Conservation (phyloP, 2,113 vertebrate genomes). For the Carassius auratus region DNA sequence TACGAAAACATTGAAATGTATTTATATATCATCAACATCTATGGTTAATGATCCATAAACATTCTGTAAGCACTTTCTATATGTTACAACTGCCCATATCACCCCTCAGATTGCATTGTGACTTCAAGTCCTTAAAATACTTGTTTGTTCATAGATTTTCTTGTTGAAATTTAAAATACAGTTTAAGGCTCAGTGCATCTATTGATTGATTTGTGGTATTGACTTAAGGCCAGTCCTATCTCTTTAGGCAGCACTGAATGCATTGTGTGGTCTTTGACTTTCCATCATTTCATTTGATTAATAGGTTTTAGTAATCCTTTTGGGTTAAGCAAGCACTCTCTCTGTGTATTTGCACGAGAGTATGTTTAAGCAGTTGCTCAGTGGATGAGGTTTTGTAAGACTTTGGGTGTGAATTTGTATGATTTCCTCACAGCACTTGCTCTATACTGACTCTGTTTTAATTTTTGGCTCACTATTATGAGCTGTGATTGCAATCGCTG, state of each 20-base stretch:
- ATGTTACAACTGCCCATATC: background rate
- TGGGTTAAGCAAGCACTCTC: background rate
- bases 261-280: background rate
- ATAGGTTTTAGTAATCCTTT: slow-evolving; percentile 23
- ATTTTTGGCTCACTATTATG: slow-evolving; percentile 16
- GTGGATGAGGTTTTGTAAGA: background rate
- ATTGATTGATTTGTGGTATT: background rate
- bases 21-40: background rate
- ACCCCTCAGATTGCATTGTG: background rate
- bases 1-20: background rate
- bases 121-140: background rate
- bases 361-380: background rate
- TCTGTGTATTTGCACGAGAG: slow-evolving; percentile 6
- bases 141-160: background rate
- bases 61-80: background rate
- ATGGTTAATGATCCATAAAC: background rate
- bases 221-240: background rate
- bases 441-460: background rate
- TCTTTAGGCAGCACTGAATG: background rate
- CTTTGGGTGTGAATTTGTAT: slow-evolving; percentile 26
- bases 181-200: no score
- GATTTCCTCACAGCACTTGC: background rate
- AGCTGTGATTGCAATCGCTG: background rate
- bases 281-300: slow-evolving; percentile 24
- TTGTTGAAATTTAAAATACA: no score